These are phyloP conservation scores for Ondatra zibethicus DNA, from an alignment of 2,113 vertebrate genomes.

Conservation along the genomic window DNA sequence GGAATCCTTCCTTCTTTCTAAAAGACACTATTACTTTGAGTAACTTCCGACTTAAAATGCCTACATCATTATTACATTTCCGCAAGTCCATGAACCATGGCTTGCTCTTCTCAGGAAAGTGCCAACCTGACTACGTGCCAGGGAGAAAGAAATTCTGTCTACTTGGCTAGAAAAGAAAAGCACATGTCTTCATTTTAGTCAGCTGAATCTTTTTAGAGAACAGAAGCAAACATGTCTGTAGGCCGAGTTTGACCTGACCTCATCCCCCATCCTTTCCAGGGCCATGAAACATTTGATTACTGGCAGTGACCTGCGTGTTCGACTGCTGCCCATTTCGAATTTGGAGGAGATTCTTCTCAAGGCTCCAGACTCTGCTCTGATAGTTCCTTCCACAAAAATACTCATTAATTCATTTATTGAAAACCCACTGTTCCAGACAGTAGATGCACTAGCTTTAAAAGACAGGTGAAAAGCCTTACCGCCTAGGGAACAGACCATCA, in stretches of 20 bases:
- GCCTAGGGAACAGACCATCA: background rate
- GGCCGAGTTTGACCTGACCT: background rate
- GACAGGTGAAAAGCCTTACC: background rate
- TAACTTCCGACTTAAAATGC: background rate
- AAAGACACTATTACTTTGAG: slow-evolving; percentile 51
- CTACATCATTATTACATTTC: background rate
- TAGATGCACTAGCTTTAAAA: slow-evolving; percentile 10
- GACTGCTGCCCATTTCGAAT: background rate
- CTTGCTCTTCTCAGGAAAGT: background rate
- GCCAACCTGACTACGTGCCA: background rate
- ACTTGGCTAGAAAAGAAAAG: background rate
- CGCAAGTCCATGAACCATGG: background rate
- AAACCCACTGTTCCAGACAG: background rate
- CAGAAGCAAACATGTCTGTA: background rate
- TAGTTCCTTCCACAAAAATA: background rate
- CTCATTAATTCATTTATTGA: slow-evolving; percentile 7
- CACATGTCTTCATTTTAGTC: background rate
- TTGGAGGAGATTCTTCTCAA: background rate
- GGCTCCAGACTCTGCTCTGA: background rate
- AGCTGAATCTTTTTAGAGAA: background rate
- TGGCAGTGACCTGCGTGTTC: background rate
- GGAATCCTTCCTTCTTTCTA: slow-evolving; percentile 7
- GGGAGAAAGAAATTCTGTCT: background rate
- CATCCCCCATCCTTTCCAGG: background rate
- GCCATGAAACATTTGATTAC: background rate